A percentile compares a stretch with the other conserved stretches of the same genome.
These are phyloP conservation scores for Barypeithes pellucidus DNA, from an alignment of 2,888 invertebrate species.

Conservation along the genomic window DNA sequence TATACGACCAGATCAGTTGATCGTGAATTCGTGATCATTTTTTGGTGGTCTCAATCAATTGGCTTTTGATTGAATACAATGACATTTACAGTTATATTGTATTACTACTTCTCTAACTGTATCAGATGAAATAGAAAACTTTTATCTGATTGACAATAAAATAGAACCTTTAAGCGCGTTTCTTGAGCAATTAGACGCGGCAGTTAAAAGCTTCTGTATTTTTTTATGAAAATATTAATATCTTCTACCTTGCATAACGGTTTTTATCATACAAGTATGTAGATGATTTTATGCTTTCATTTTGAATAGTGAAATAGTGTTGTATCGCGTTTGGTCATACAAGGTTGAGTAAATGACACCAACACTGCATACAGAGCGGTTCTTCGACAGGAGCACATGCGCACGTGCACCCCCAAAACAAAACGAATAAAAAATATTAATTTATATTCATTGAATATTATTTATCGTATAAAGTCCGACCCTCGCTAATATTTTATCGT, in stretches of 20 bases:
- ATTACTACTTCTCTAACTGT: conserved; percentile 32
- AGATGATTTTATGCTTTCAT: background rate
- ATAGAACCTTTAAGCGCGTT: conserved; percentile 18
- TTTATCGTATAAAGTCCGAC: too few relatives aligned
- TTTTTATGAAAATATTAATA: background rate
- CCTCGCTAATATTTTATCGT: too few relatives aligned
- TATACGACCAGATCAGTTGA: background rate
- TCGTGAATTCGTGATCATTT: conserved; percentile 19
- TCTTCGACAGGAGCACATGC: too few relatives aligned
- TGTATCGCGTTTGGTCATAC: background rate
- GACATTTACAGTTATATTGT: conserved; percentile 17
- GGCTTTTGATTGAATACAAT: conserved; percentile 21
- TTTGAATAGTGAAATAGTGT: background rate
- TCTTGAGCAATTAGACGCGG: conserved; percentile 5
- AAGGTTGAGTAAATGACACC: too few relatives aligned
- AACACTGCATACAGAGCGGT: too few relatives aligned
- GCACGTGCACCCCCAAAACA: too few relatives aligned
- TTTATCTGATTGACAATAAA: conserved; percentile 33
- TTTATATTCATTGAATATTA: too few relatives aligned
- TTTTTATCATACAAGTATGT: background rate
- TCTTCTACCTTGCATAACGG: background rate
- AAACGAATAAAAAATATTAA: too few relatives aligned
- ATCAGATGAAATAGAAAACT: conserved; percentile 26
- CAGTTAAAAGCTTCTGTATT: conserved; percentile 12
- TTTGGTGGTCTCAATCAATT: conserved; percentile 22